Evolutionary conservation across 2,888 invertebrate genomes (phyloP).

Genomic region (Gnatocerus cornutus): DNA sequence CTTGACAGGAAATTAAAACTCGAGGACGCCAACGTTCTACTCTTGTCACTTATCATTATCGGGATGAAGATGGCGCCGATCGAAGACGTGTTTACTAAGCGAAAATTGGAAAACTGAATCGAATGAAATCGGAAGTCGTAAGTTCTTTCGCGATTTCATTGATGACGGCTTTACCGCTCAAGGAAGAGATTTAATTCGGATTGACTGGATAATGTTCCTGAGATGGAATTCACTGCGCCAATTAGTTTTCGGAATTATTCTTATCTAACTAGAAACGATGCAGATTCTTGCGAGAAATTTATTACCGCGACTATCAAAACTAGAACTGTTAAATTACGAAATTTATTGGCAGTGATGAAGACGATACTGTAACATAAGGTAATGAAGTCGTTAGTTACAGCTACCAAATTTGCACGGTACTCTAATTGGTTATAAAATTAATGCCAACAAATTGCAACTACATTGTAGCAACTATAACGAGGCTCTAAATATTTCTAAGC

Average conservation of each 20-base stretch:
- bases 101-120: slow-evolving; percentile 42
- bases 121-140: slow-evolving; percentile 29
- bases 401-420: background rate
- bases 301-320: background rate
- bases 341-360: slow-evolving; percentile 10
- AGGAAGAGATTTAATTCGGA: slow-evolving; percentile 31
- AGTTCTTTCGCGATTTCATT: slow-evolving; percentile 15
- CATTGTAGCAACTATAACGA: background rate
- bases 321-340: slow-evolving; percentile 6
- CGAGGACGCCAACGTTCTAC: slow-evolving; percentile 5
- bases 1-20: slow-evolving; percentile 48
- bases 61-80: slow-evolving; percentile 35
- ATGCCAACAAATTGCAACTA: background rate
- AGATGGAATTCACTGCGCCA: slow-evolving; percentile 10
- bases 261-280: slow-evolving; percentile 9
- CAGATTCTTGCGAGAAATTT: slow-evolving; percentile 8
- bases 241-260: slow-evolving; percentile 31
- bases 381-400: slow-evolving; percentile 4
- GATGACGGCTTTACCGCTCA: slow-evolving; percentile 31
- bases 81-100: slow-evolving; percentile 43
- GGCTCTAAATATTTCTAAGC: background rate
- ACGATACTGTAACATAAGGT: background rate
- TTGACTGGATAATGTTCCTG: slow-evolving; percentile 18
- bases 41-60: slow-evolving; percentile 38
- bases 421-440: slow-evolving; percentile 10